Evolutionary conservation across 2,797 vertebrate species (phyloP).

Genomic region (Anomalospiza imberbis): DNA sequence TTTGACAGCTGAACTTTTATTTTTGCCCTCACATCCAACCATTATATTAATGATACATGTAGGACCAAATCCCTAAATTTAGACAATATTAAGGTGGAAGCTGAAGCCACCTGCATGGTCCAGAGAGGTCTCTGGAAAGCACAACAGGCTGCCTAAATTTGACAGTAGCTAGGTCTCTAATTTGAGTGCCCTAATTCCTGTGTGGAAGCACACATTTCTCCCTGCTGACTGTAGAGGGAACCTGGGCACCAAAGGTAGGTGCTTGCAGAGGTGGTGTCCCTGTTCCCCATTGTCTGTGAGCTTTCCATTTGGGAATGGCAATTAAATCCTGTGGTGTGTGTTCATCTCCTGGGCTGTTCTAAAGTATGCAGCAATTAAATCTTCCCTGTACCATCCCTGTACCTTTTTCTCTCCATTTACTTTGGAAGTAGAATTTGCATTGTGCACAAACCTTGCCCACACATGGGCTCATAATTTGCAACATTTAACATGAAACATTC

Average conservation of each 20-base stretch:
- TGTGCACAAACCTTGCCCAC: background rate
- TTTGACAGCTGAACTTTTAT: background rate
- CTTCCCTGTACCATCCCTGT: background rate
- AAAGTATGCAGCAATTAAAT: background rate
- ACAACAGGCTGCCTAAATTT: background rate
- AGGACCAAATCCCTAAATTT: background rate
- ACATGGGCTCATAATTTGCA: accelerated
- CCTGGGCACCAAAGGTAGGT: background rate
- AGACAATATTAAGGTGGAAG: background rate
- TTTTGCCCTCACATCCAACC: background rate
- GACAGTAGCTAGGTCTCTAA: background rate
- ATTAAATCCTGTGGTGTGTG: background rate
- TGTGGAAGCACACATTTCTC: background rate
- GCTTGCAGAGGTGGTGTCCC: background rate
- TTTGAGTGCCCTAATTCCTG: background rate
- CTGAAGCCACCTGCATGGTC: background rate
- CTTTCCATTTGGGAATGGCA: background rate
- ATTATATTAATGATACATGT: background rate
- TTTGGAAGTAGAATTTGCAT: background rate
- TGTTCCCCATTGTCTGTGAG: background rate
- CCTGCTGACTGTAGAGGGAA: slow-evolving; percentile 27
- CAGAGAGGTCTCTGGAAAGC: background rate
- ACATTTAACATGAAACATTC: background rate
- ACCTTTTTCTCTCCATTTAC: background rate
- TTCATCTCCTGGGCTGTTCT: background rate